Conservation (phyloP, 2,888 invertebrate species). For the Drosophila neonasuta region DNA sequence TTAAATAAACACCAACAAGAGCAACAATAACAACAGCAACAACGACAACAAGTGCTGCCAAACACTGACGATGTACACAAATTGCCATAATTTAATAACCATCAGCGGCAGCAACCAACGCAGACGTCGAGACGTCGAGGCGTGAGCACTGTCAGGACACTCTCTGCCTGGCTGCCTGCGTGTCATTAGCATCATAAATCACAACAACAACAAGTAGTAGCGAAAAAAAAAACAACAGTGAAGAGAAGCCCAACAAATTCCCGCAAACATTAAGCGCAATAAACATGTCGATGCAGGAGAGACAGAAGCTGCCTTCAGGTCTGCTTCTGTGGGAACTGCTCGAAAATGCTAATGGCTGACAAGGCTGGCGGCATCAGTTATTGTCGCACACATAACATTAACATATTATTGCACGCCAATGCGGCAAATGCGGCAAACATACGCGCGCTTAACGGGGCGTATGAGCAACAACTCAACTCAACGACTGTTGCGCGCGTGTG, state of each 20-base stretch:
- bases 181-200: slow-evolving; percentile 81
- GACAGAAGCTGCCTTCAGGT: slow-evolving; percentile 11
- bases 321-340: slow-evolving; percentile 19
- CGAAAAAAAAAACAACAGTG: slow-evolving; percentile 8
- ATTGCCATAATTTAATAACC: slow-evolving; percentile 79
- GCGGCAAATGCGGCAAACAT: slow-evolving; percentile 29
- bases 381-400: slow-evolving; percentile 78
- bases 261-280: slow-evolving; percentile 77
- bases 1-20: slow-evolving; percentile 67
- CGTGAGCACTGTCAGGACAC: slow-evolving; percentile 34
- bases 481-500: slow-evolving; percentile 10
- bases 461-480: slow-evolving; percentile 41
- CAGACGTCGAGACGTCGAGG: slow-evolving; percentile 27
- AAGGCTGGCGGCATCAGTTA: slow-evolving; percentile 53
- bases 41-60: slow-evolving; percentile 26
- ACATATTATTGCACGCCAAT: slow-evolving; percentile 79
- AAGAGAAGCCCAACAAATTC: slow-evolving; percentile 42
- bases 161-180: slow-evolving; percentile 49
- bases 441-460: slow-evolving; percentile 32
- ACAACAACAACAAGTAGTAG: slow-evolving; percentile 57
- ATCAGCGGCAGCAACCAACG: slow-evolving; percentile 60
- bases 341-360: slow-evolving; percentile 72
- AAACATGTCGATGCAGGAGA: slow-evolving; percentile 68
- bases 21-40: slow-evolving; percentile 43
- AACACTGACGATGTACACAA: slow-evolving; percentile 63